Evolutionary conservation across 2,113 vertebrate genomes (phyloP).

Genomic region (Xiphophorus hellerii): DNA sequence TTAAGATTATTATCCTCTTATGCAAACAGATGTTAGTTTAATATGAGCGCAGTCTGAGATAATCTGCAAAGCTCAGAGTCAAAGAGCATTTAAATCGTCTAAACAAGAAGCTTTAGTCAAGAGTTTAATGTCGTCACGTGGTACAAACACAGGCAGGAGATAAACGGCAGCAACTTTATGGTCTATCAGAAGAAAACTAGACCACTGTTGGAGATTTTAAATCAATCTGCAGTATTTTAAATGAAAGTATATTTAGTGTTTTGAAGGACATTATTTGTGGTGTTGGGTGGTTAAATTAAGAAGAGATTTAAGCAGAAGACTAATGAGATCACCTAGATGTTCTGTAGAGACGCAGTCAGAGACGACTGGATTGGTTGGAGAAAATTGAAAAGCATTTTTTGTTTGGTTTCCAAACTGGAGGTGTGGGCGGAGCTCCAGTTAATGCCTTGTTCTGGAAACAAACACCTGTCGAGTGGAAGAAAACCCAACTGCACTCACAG

Average conservation of each 20-base stretch:
- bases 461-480: background rate
- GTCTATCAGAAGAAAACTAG: background rate
- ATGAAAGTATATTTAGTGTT: background rate
- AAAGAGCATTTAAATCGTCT: background rate
- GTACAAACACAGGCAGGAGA: background rate
- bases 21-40: background rate
- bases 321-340: background rate
- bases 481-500: background rate
- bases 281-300: background rate
- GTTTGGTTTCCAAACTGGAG: slow-evolving; percentile 43
- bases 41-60: background rate
- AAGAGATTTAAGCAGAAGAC: background rate
- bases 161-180: background rate
- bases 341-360: slow-evolving; percentile 1
- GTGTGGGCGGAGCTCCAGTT: slow-evolving; percentile 33
- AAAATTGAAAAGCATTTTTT: slow-evolving; percentile 51
- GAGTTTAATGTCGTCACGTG: slow-evolving; percentile 3
- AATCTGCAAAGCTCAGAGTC: background rate
- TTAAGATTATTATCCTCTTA: background rate
- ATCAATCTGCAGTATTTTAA: slow-evolving; percentile 5
- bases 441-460: slow-evolving; percentile 53
- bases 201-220: background rate
- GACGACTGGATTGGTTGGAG: background rate
- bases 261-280: too few relatives aligned
- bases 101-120: background rate